Evolutionary conservation across 2,888 invertebrate species (phyloP).

Genomic region (Aromia moschata): DNA sequence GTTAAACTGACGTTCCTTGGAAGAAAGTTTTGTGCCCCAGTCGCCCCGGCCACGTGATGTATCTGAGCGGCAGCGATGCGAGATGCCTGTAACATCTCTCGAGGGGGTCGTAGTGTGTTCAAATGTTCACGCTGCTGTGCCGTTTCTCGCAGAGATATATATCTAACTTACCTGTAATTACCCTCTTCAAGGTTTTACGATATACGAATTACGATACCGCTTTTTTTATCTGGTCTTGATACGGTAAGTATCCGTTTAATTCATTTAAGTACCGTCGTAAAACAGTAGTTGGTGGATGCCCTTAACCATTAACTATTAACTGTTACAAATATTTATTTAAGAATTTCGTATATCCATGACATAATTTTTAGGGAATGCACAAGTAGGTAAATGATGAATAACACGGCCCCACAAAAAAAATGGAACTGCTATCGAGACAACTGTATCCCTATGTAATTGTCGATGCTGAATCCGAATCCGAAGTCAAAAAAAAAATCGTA

Average conservation of each 20-base stretch:
- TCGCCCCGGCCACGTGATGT: slow-evolving; percentile 44
- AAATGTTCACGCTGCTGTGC: slow-evolving; percentile 17
- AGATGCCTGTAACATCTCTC: slow-evolving; percentile 30
- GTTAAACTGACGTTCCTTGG: slow-evolving; percentile 47
- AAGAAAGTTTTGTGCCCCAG: slow-evolving; percentile 47
- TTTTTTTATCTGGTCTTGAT: background rate
- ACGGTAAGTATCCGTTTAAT: background rate
- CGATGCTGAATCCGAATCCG: too few relatives aligned
- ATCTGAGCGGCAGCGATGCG: slow-evolving; percentile 47
- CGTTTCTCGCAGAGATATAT: slow-evolving; percentile 35
- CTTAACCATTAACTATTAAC: too few relatives aligned
- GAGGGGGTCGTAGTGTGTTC: slow-evolving; percentile 36
- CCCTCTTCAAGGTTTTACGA: slow-evolving; percentile 21
- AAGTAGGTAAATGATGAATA: too few relatives aligned
- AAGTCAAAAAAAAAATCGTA: too few relatives aligned
- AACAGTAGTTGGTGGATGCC: too few relatives aligned
- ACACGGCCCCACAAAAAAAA: too few relatives aligned
- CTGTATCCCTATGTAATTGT: too few relatives aligned
- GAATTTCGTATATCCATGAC: too few relatives aligned
- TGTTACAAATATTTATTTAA: too few relatives aligned
- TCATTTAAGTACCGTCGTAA: too few relatives aligned
- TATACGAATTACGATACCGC: slow-evolving; percentile 15
- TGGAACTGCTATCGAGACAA: too few relatives aligned
- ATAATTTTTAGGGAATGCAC: too few relatives aligned
- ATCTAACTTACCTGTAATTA: slow-evolving; percentile 25